Base-by-base conservation (phyloP, 2,888 invertebrate genomes). In the Lapara coniferarum region DNA sequence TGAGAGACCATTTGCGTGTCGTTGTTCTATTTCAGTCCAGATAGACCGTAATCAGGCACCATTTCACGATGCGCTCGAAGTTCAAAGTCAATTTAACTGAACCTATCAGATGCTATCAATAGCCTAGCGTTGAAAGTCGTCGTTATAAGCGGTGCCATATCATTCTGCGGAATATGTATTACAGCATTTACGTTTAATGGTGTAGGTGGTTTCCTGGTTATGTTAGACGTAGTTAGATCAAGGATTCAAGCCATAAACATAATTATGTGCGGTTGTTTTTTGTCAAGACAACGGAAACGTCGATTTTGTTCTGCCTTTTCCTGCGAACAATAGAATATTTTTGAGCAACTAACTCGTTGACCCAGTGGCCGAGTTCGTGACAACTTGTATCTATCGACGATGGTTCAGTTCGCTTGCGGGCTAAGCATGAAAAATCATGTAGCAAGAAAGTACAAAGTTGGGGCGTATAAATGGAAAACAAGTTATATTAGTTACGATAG, bases 301-400 rank as follows among this genome's bases (percentile, higher is more conserved):
- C 19, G 16, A 4, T 37, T 12, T 44, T 10, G n/a, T n/a, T 44
- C 59, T 16, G 13, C n/a, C 16, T 58, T 44, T 53, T 53, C 53
- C 16, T 14, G 44, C 25, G 37, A 13, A 12, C 52, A 30, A 16
- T n/a, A 4, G 25, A 12, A 57, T 67, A 75, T 77, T 79, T 80
- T 78, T 77, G 76, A 78, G 77, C 76, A 76, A 77, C 78, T 84
- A 81, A 78, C 82, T 86, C 78, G 81, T 89, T 90, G 91, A 91
- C 91, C 91, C 82, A 91, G 84, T 90, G 81, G 84, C 89, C 87
- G 88, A 84, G 85, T 91, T 91, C 85, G 86, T 88, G 89, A 87
- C 88, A 85, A 84, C 77, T 85, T 81, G 76, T 82, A 75, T 85
- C 83, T 85, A 82, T 85, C 78, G 82, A 81, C 74, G 78, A 73